Conservation (phyloP, 1,140 invertebrate genomes). For the Pseudomyrmex gracilis region DNA sequence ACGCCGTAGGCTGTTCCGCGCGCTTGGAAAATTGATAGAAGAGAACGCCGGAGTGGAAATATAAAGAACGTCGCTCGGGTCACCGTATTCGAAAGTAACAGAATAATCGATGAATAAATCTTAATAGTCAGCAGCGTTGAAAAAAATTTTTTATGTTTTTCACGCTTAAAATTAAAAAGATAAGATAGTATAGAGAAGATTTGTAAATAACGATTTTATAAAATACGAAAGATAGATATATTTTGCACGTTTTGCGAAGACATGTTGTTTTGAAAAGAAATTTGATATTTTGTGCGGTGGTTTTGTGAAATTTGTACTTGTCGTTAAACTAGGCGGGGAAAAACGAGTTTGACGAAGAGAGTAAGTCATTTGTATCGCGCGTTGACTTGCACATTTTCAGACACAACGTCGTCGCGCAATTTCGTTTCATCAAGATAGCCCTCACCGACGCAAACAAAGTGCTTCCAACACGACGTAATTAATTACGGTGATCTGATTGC, state of each 20-base stretch:
- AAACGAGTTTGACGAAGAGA: conserved; percentile 35
- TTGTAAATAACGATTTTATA: too few relatives aligned
- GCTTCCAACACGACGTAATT: conserved; percentile 68
- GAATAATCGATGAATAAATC: not conserved
- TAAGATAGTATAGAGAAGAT: too few relatives aligned
- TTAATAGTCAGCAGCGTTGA: not conserved
- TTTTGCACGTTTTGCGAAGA: not conserved
- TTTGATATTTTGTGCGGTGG: not conserved
- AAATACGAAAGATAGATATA: too few relatives aligned
- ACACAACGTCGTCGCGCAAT: conserved; percentile 24
- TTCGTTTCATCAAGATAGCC: conserved; percentile 64
- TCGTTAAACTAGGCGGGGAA: conserved; percentile 5
- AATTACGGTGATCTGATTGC: conserved; percentile 76
- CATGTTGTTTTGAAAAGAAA: not conserved
- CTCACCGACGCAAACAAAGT: conserved; percentile 70
- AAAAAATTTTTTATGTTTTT: not conserved
- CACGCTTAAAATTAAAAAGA: too few relatives aligned
- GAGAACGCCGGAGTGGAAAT: not conserved
- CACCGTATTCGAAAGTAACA: not conserved
- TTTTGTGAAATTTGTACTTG: conserved; percentile 29
- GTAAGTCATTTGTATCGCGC: conserved; percentile 50
- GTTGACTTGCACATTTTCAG: conserved; percentile 66
- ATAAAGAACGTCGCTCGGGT: conserved; percentile 4
- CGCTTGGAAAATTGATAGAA: not conserved
- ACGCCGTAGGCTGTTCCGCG: conserved; percentile 1